Evolutionary conservation across 2,113 vertebrate species (phyloP), one percentile per base, ranked within the genome.

Genomic region (Leucosticte australis): DNA sequence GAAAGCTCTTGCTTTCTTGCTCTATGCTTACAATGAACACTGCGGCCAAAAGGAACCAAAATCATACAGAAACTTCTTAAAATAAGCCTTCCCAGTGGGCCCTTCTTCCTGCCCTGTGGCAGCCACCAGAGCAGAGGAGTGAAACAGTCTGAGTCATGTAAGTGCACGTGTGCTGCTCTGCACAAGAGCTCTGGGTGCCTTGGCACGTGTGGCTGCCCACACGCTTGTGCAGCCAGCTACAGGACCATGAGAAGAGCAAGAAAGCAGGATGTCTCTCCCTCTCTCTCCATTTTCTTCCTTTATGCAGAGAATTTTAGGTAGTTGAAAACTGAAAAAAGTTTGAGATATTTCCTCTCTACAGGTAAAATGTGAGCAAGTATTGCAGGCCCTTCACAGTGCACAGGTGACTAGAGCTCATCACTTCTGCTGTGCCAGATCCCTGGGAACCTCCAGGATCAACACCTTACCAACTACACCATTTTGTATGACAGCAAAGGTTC

Each of bases 51-150:
- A 93, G 69, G 70, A 95, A 93, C 83, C 87, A 87, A 93, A 92
- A 92, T 33, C 68, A 50, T 71, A 46, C 60, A 86, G 42, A 64
- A 81, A 67, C 39, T 93, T 92, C 96, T 94, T 90, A 96, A 96
- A 97, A 95, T 93, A 93, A 92, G 75, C 33, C n/a, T 46, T 94
- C 93, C 80, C 76, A 70, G 46, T 0, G 57, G 73, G 76, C 85
- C 83, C 37, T 60, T 69, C 68, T 96, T 96, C 90, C 94, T 93
- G 87, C 83, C 83, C 93, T 81, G 64, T 64, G 68, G 41, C n/a
- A 93, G 60, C 64, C 93, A 83, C 82, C 50, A 83, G 73, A 52
- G 47, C 52, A 76, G 60, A 77, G 74, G 33, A 94, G 68, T 67
- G 63, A 74, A 85, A 80, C 90, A 62, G 57, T 80, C 57, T 57